Conservation (phyloP, 2,888 invertebrate species). For the Drosophila kokeensis region DNA sequence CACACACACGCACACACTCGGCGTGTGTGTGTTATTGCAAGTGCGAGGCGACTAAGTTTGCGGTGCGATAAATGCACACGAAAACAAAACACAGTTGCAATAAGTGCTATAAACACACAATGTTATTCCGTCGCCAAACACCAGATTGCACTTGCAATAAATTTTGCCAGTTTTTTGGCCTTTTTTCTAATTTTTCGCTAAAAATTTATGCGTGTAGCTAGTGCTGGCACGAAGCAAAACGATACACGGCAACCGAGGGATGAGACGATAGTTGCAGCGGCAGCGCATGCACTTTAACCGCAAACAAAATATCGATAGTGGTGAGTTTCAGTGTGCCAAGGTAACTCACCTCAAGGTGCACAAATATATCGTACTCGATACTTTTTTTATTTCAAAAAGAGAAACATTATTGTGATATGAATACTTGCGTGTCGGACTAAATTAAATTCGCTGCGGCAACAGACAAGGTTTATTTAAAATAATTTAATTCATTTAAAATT, state of each 20-base stretch:
- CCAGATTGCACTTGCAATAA: slow-evolving; percentile 22
- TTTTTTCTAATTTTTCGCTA: slow-evolving; percentile 53
- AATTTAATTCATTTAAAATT: slow-evolving; percentile 58
- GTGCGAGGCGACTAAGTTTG: slow-evolving; percentile 35
- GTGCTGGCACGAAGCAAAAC: slow-evolving; percentile 50
- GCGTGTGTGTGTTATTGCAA: slow-evolving; percentile 34
- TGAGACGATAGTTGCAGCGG: slow-evolving; percentile 25
- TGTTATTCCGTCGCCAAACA: slow-evolving; percentile 3
- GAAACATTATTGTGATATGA: neutral
- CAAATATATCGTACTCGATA: slow-evolving; percentile 3
- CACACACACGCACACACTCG: slow-evolving; percentile 39
- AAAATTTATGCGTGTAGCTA: slow-evolving; percentile 64
- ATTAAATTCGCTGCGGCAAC: neutral
- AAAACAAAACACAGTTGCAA: slow-evolving; percentile 5
- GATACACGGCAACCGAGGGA: slow-evolving; percentile 44
- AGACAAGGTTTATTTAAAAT: slow-evolving; percentile 48
- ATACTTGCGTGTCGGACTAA: neutral
- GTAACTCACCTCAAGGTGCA: neutral
- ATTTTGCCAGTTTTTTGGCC: slow-evolving; percentile 33
- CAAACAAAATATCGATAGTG: slow-evolving; percentile 31
- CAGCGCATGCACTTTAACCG: slow-evolving; percentile 21
- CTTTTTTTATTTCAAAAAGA: neutral
- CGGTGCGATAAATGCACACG: slow-evolving; percentile 23
- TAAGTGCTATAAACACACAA: slow-evolving; percentile 18
- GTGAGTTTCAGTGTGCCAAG: neutral